Conservation (phyloP, 2,888 invertebrate genomes). For the Epirrhoe tristata region DNA sequence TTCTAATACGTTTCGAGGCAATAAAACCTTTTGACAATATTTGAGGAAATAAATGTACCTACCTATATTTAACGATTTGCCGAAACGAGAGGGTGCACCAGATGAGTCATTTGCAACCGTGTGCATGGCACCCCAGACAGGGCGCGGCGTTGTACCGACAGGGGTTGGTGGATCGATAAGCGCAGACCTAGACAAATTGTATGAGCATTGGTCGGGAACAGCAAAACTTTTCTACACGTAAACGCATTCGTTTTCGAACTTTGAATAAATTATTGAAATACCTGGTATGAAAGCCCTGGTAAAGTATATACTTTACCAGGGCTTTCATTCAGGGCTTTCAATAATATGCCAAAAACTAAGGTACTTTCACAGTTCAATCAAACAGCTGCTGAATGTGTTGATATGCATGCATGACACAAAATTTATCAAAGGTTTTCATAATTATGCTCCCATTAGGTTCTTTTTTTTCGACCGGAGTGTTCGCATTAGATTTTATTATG, state of each 20-base stretch:
- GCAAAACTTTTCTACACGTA: background rate
- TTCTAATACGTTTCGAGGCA: background rate
- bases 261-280: too few species aligned
- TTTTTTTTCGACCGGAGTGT: too few species aligned
- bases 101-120: constrained; percentile 40
- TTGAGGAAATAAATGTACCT: background rate
- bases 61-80: background rate
- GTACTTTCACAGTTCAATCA: too few species aligned
- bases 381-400: too few species aligned
- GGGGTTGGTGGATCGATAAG: constrained; percentile 52
- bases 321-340: too few species aligned
- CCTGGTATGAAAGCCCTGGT: too few species aligned
- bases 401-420: too few species aligned
- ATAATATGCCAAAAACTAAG: too few species aligned
- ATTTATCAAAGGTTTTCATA: too few species aligned
- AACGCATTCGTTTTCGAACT: background rate
- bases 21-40: background rate
- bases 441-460: too few species aligned
- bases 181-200: constrained; percentile 40
- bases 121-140: constrained; percentile 37
- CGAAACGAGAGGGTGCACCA: constrained; percentile 25
- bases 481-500: too few species aligned
- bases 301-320: too few species aligned
- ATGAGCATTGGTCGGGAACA: background rate
- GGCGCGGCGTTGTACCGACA: constrained; percentile 36